phyloP scores from a whole-genome alignment of 2,797 vertebrate genomes.

The Xenentodon cancila region DNA sequence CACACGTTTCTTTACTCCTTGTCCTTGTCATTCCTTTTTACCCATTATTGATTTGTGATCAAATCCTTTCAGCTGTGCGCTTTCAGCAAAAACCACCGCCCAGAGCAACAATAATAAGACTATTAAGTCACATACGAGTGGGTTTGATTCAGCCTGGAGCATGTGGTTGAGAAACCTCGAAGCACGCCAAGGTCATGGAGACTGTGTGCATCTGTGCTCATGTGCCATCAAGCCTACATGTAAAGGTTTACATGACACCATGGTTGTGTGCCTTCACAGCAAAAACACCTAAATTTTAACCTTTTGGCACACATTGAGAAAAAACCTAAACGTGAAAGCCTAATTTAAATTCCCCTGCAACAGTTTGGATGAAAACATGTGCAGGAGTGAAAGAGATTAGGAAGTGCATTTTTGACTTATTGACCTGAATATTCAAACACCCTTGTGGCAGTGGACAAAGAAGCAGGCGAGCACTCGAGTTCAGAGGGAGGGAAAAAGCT shows the following conservation, averaged over 20 bases:
- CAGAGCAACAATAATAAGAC: conserved; percentile 16
- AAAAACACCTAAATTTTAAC: not conserved
- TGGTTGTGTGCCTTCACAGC: not conserved
- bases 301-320: conserved; percentile 7
- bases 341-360: conserved; percentile 42
- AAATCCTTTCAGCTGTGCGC: conserved; percentile 10
- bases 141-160: conserved; percentile 39
- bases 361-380: conserved; percentile 38
- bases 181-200: conserved; percentile 40
- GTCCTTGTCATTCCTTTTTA: conserved; percentile 13
- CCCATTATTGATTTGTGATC: conserved; percentile 20
- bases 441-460: conserved; percentile 65
- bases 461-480: conserved; percentile 50
- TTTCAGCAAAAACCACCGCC: conserved; percentile 11
- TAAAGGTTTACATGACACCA: not conserved
- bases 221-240: conserved; percentile 5
- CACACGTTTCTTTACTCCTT: not conserved
- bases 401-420: conserved; percentile 60
- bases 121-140: conserved; percentile 31
- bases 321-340: conserved; percentile 23
- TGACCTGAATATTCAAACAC: conserved; percentile 74
- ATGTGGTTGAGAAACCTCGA: conserved; percentile 30
- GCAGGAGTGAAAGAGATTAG: conserved; percentile 46
- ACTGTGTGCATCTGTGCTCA: conserved; percentile 23
- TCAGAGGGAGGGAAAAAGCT: conserved; percentile 43